phyloP scores from a whole-genome alignment of 2,797 vertebrate genomes.

The Xiphorhynchus erythropygius region DNA sequence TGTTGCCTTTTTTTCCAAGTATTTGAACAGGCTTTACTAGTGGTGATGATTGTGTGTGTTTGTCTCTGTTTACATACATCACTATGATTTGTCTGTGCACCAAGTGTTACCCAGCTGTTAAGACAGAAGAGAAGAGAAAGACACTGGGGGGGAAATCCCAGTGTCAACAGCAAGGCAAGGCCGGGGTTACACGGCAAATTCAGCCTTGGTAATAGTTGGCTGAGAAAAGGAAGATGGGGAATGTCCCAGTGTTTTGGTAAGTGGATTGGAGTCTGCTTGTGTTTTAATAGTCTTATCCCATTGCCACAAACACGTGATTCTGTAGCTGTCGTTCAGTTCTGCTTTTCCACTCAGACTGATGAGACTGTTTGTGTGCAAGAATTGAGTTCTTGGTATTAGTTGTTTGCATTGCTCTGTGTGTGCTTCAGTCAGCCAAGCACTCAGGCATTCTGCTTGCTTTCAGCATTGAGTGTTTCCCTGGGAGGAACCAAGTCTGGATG shows the following conservation, averaged over 20 bases:
- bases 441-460: neutral
- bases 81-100: neutral
- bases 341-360: neutral
- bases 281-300: neutral
- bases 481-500: neutral
- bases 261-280: neutral
- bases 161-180: conserved; percentile 10
- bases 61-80: conserved; percentile 20
- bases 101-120: neutral
- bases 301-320: neutral
- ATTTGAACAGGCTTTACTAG: conserved; percentile 2
- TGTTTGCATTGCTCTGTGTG: neutral
- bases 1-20: neutral
- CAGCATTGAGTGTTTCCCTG: neutral
- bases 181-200: neutral
- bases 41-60: conserved; percentile 19
- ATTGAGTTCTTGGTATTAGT: neutral
- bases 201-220: conserved; percentile 5
- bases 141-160: neutral
- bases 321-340: neutral
- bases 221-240: conserved; percentile 11
- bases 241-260: neutral
- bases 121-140: conserved; percentile 10
- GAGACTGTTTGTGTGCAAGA: neutral
- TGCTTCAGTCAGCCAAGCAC: neutral